Base-by-base conservation (phyloP, 2,888 invertebrate genomes). In the Abrostola triplasia region DNA sequence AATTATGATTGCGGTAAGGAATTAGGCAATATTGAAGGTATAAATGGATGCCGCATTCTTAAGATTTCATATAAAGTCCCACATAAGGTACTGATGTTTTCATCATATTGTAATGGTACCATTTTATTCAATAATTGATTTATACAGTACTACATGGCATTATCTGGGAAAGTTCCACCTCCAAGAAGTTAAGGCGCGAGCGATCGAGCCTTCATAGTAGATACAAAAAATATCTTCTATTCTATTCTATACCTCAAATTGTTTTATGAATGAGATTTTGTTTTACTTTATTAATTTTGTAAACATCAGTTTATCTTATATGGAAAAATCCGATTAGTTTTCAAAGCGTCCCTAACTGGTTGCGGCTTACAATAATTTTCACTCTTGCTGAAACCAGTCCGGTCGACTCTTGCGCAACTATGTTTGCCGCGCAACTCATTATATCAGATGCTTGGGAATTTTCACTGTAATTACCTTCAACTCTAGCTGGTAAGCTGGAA, bases 371-470 rank as follows among this genome's bases (percentile, higher is more conserved):
- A 66, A 60, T 75, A 66, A 78, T 62, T 79, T 69, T 77, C 79
- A 73, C 76, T 77, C 63, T 69, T 69, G 12, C 76, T 77, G 76
- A 69, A 76, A 79, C 79, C 69, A 66, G 77, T 73, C 51, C 47
- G 6, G 36, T 38, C 62, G 51, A 47, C 11, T 62, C 37, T 79
- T 68, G 12, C 44, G 64, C 41, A 76, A 79, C 40, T 24, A 12
- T 67, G 64, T 63, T 61, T 59, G 60, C 55, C 52, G 13, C 42
- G 37, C 37, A 37, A 50, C 61, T 67, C 53, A 66, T 66, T 66
- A 67, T 59, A 57, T 69, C 50, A 36, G 40, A 49, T 54, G 53
- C 61, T 52, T 60, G 36, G 37, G 54, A 49, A 60, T 51, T 41
- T 35, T 35, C 49, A 0, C 7, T 49, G 37, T 47, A 51, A 59